phyloP scores from a whole-genome alignment of 2,113 vertebrate species.

The Oxygymnocypris stewartii region DNA sequence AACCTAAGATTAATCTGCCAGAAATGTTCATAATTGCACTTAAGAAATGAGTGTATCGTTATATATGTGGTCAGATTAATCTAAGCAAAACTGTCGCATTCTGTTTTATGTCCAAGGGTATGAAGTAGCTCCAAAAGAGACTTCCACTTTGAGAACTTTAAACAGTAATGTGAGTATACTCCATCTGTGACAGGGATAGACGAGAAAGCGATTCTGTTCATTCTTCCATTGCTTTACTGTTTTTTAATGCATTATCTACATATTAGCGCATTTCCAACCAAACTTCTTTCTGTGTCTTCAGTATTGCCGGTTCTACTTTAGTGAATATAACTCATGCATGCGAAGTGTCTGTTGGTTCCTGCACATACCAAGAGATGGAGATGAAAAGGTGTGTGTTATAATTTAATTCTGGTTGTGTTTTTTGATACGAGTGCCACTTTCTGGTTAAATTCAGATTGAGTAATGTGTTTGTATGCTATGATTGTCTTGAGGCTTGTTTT shows the following conservation, averaged over 20 bases:
- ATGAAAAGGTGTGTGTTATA: slow-evolving; percentile 83
- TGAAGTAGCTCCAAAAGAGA: neutral
- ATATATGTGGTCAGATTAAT: neutral
- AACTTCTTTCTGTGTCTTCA: slow-evolving; percentile 53
- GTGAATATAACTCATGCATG: slow-evolving; percentile 76
- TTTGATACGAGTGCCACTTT: neutral
- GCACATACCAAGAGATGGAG: slow-evolving; percentile 78
- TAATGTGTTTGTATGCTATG: neutral
- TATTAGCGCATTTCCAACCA: neutral
- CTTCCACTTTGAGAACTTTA: neutral
- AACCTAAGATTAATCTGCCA: neutral
- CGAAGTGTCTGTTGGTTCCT: slow-evolving; percentile 78
- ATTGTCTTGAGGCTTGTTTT: neutral
- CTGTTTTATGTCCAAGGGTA: slow-evolving; percentile 30
- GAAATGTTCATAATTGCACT: neutral
- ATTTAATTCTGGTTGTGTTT: neutral
- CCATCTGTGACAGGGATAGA: neutral
- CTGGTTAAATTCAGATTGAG: neutral
- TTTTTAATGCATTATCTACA: neutral
- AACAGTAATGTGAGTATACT: slow-evolving; percentile 14
- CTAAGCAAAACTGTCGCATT: neutral
- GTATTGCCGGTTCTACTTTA: slow-evolving; percentile 89
- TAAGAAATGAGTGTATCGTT: neutral
- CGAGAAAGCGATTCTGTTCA: neutral
- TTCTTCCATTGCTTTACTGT: neutral